A percentile compares a stretch with the other conserved stretches of the same genome.
Evolutionary conservation across 2,888 invertebrate genomes (phyloP).

Genomic region (Stegophylla sp.): DNA sequence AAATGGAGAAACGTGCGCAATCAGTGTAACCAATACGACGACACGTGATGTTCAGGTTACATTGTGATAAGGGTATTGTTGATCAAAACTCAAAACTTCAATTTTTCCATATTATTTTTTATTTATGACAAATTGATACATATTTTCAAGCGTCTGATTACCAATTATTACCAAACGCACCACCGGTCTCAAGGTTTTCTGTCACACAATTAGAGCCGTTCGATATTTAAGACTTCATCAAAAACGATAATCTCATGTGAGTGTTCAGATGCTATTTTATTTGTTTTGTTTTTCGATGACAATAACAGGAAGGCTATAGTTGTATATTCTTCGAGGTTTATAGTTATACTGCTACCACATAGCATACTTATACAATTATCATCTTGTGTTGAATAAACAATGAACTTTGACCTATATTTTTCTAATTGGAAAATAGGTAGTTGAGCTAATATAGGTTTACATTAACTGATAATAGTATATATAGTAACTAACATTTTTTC

Average conservation of each 20-base stretch:
- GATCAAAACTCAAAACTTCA: conserved; percentile 15
- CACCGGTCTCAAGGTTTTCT: no score
- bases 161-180: background rate
- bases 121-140: background rate
- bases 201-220: background rate
- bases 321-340: background rate
- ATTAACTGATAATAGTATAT: no score
- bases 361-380: no score
- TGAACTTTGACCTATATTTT: conserved; percentile 12
- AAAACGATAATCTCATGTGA: background rate
- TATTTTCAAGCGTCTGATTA: background rate
- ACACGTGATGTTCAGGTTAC: background rate
- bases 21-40: background rate
- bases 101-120: background rate
- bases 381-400: background rate
- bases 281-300: background rate
- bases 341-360: no score
- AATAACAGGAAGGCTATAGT: background rate
- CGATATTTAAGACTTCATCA: background rate
- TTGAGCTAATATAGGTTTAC: no score
- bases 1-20: background rate
- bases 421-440: no score
- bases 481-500: no score
- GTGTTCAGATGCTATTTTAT: conserved; percentile 1
- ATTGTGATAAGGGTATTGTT: conserved; percentile 18